Conservation (phyloP, 2,797 vertebrate species). For the Fratercula arctica region DNA sequence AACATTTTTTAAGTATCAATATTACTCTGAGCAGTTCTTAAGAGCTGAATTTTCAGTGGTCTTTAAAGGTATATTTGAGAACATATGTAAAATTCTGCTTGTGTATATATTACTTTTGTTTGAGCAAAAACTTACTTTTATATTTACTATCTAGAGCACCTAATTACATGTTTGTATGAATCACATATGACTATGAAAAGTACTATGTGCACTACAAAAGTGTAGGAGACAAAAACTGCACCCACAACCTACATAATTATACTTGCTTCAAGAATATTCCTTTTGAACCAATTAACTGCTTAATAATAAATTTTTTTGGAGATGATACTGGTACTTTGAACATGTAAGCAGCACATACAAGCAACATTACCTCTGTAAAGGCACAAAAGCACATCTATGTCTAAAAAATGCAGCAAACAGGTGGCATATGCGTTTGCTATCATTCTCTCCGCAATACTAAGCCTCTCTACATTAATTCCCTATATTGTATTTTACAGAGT, state of each 20-base stretch:
- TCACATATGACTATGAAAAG: neutral
- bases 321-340: neutral
- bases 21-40: neutral
- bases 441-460: constrained; percentile 1
- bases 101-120: neutral
- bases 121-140: neutral
- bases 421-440: neutral
- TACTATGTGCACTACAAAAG: neutral
- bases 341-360: neutral
- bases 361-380: neutral
- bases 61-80: neutral
- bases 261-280: neutral
- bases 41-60: neutral
- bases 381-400: neutral
- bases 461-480: neutral
- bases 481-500: constrained; percentile 1
- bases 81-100: neutral
- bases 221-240: neutral
- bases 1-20: neutral
- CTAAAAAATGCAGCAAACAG: constrained; percentile 22
- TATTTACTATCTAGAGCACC: neutral
- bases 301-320: neutral
- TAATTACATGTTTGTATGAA: neutral
- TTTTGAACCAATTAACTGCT: neutral
- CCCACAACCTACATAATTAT: neutral